phyloP scores from a whole-genome alignment of 1,140 invertebrate genomes.

The Paraescarpia echinospica region DNA sequence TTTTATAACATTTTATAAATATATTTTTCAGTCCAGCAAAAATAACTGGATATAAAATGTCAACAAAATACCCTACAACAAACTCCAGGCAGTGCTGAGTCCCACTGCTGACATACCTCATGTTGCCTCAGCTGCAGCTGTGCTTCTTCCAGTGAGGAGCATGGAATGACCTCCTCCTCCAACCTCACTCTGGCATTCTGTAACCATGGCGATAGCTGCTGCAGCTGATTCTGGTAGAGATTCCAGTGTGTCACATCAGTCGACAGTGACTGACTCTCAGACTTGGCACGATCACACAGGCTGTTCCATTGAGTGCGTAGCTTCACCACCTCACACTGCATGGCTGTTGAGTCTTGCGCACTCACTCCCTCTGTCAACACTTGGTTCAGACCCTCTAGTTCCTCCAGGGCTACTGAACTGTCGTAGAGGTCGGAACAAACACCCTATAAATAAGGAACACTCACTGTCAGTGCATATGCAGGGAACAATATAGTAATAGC shows the following conservation, averaged over 20 bases:
- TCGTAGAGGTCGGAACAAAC: constrained; percentile 52
- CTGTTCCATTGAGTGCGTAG: constrained; percentile 52
- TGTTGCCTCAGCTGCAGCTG: constrained; percentile 68
- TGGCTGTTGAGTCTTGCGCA: constrained; percentile 49
- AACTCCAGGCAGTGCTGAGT: background rate
- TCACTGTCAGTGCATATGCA: background rate
- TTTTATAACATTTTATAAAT: no score
- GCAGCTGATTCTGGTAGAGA: constrained; percentile 75
- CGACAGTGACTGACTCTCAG: constrained; percentile 71
- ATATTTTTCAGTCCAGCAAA: no score
- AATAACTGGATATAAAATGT: no score
- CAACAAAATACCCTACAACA: background rate
- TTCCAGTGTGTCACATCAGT: constrained; percentile 82
- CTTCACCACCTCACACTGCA: constrained; percentile 51
- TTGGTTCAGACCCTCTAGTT: constrained; percentile 74
- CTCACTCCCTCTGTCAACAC: constrained; percentile 65
- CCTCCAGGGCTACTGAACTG: constrained; percentile 72
- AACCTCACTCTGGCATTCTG: constrained; percentile 80
- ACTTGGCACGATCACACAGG: constrained; percentile 58
- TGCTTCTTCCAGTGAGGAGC: constrained; percentile 73
- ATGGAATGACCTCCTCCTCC: constrained; percentile 68
- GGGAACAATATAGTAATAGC: background rate
- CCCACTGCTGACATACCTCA: constrained; percentile 41
- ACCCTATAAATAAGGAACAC: background rate
- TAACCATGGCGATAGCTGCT: constrained; percentile 84